A percentile compares a stretch with the other conserved stretches of the same genome.
Evolutionary conservation across 2,888 invertebrate species (phyloP).

Genomic region (Opisthograptis luteolata): DNA sequence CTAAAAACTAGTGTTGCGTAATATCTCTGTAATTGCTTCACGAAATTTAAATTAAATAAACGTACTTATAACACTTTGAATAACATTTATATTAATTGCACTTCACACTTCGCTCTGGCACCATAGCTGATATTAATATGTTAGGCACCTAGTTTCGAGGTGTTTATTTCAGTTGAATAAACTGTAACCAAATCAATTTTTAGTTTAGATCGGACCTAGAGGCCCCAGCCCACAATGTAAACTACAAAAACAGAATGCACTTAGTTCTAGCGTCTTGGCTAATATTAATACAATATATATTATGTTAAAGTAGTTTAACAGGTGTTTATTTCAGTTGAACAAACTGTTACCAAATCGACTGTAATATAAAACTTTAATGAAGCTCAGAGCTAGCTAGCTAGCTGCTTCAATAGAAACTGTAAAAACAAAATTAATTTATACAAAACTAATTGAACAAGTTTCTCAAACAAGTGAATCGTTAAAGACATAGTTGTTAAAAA

Average conservation of each 20-base stretch:
- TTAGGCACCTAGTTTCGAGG: too few species aligned
- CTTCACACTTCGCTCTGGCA: neutral
- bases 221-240: too few species aligned
- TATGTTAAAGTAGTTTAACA: too few species aligned
- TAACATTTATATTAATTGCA: conserved; percentile 3
- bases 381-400: neutral
- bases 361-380: conserved; percentile 2
- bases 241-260: too few species aligned
- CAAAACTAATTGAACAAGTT: conserved; percentile 47
- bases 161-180: too few species aligned
- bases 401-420: neutral
- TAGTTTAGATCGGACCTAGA: too few species aligned
- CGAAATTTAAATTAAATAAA: conserved; percentile 16
- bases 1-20: conserved; percentile 4
- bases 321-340: too few species aligned
- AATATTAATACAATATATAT: too few species aligned
- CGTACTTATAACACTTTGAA: conserved; percentile 3
- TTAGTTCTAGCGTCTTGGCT: too few species aligned
- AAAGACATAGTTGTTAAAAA: conserved; percentile 64
- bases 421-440: conserved; percentile 5
- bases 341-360: neutral
- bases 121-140: conserved; percentile 2
- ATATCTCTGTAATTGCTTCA: conserved; percentile 4
- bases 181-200: too few species aligned
- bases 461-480: conserved; percentile 60